phyloP scores from a whole-genome alignment of 2,113 vertebrate genomes.

The Petrocephalus microphthalmus region DNA sequence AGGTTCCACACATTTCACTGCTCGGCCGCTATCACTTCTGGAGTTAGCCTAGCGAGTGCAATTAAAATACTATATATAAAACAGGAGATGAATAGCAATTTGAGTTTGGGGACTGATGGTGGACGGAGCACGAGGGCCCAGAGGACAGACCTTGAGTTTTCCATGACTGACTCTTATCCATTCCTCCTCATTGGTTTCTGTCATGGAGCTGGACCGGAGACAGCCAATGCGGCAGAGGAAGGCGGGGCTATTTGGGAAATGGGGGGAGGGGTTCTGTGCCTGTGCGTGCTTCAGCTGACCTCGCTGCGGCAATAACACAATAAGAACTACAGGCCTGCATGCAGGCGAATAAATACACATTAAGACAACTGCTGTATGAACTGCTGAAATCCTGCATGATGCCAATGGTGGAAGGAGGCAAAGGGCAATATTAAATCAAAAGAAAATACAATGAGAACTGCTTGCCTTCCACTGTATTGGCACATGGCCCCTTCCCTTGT shows the following conservation, averaged over 20 bases:
- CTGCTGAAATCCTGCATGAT: neutral
- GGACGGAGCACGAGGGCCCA: neutral
- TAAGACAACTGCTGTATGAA: neutral
- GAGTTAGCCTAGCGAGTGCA: neutral
- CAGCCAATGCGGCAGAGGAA: neutral
- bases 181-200: neutral
- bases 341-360: neutral
- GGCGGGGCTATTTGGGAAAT: neutral
- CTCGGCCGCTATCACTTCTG: neutral
- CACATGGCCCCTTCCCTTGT: no score
- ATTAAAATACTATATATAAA: neutral
- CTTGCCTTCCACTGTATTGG: no score
- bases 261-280: neutral
- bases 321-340: neutral
- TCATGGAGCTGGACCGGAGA: neutral
- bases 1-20: neutral
- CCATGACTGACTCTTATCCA: neutral
- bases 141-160: constrained; percentile 1
- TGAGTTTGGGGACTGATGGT: neutral
- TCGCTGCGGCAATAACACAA: neutral
- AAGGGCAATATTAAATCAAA: no score
- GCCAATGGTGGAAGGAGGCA: no score
- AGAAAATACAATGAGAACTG: no score
- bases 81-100: neutral
- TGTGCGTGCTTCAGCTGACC: neutral